A percentile compares a stretch with the other conserved stretches of the same genome.
Evolutionary conservation across 1,140 invertebrate species (phyloP).

Genomic region (Ceratina japonica): DNA sequence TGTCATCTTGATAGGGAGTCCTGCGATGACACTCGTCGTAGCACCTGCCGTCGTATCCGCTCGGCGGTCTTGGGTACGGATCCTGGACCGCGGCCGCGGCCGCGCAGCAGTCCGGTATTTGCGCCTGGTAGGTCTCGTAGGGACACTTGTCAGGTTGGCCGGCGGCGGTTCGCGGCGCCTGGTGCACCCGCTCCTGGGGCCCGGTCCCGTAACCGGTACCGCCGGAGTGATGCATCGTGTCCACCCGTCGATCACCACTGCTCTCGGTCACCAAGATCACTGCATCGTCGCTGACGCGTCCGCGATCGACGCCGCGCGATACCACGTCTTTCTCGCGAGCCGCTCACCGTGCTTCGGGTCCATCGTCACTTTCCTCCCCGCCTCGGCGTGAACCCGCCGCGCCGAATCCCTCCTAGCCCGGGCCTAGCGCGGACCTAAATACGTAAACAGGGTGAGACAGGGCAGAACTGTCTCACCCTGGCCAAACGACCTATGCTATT

Average conservation of each 20-base stretch:
- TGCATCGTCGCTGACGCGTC: conserved; percentile 45
- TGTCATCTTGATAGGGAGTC: conserved; percentile 75
- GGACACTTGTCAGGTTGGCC: conserved; percentile 74
- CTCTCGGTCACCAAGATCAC: conserved; percentile 46
- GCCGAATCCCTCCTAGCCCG: background rate
- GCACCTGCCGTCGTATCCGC: conserved; percentile 75
- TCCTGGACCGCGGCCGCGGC: conserved; percentile 72
- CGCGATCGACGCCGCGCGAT: conserved; percentile 24
- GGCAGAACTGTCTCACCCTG: conserved; percentile 34
- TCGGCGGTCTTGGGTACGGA: conserved; percentile 74
- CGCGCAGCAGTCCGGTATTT: conserved; percentile 78
- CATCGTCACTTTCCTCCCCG: conserved; percentile 37
- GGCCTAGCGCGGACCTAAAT: conserved; percentile 10
- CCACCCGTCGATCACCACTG: conserved; percentile 48
- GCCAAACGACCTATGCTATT: background rate
- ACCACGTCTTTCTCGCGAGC: conserved; percentile 49
- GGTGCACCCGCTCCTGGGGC: conserved; percentile 77
- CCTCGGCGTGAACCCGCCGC: background rate
- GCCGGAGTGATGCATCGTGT: conserved; percentile 57
- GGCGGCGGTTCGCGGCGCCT: conserved; percentile 64
- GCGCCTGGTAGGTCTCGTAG: conserved; percentile 74
- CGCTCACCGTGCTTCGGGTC: conserved; percentile 28
- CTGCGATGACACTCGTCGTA: conserved; percentile 77
- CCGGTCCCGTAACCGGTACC: conserved; percentile 69
- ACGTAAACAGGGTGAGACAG: conserved; percentile 33